Base-by-base conservation (phyloP, 2,888 invertebrate species). In the Alitta virens region DNA sequence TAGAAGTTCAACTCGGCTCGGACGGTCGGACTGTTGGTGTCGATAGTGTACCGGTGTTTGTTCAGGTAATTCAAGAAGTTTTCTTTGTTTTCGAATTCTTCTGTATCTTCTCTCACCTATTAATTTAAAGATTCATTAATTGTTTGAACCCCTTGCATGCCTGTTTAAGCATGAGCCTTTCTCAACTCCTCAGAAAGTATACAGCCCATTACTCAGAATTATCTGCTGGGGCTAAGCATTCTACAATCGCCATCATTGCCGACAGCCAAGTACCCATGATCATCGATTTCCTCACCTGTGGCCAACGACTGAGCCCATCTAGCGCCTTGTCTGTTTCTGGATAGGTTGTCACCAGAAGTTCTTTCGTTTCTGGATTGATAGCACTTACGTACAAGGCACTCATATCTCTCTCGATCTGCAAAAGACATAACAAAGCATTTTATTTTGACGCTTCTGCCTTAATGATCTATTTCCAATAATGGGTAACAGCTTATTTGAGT, bases 381-480 rank as follows among this genome's bases (percentile, higher is more conserved):
- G 70, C 70, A 62, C 72, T 74, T n/a, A 74, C 66, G 61, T 77
- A 74, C 42, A 78, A 68, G 43, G 76, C 73, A 21, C 74, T 75
- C 61, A 73, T 72, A 43, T 75, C 76, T 18, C 77, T 64, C 62
- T 78, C 77, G 18, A 70, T 60, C 64, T 77, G 77, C 16, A 77
- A 33, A 33, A 18, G 51, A 33, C 5, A 33, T 33, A n/a, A n/a
- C n/a, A n/a, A n/a, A n/a, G n/a, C n/a, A n/a, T n/a, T n/a, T n/a
- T n/a, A n/a, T n/a, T n/a, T n/a, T n/a, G n/a, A n/a, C n/a, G n/a
- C n/a, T n/a, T n/a, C n/a, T n/a, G n/a, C n/a, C n/a, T n/a, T n/a
- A n/a, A n/a, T n/a, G n/a, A n/a, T n/a, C n/a, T n/a, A n/a, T n/a
- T n/a, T n/a, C n/a, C n/a, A n/a, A n/a, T n/a, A n/a, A n/a, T n/a